Percentiles rank a stretch among this genome's conserved stretches.
Conservation (phyloP, 2,797 vertebrate genomes). For the Melanogrammus aeglefinus region DNA sequence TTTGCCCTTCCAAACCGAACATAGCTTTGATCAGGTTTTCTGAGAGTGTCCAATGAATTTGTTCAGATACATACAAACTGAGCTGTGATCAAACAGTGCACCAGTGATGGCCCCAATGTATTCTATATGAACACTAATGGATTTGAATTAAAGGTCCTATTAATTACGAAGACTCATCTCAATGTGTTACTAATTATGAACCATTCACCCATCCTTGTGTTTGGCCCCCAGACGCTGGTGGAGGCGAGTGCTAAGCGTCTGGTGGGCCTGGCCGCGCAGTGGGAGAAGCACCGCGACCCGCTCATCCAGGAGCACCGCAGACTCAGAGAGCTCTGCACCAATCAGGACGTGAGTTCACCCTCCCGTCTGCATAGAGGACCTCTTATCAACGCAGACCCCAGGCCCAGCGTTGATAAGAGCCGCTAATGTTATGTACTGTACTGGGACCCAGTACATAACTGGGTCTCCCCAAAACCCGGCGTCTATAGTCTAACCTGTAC, state of each 20-base stretch:
- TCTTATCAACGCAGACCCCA: background rate
- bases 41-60: too few species aligned
- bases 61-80: too few species aligned
- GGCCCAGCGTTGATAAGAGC: too few species aligned
- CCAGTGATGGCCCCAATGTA: background rate
- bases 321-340: constrained; percentile 81
- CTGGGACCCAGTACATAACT: too few species aligned
- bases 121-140: background rate
- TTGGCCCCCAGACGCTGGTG: constrained; percentile 72
- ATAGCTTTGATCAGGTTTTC: too few species aligned
- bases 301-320: constrained; percentile 82
- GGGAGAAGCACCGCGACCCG: constrained; percentile 88
- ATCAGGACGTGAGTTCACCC: constrained; percentile 73
- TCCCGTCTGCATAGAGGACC: background rate
- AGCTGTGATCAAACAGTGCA: background rate
- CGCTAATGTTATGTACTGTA: too few species aligned
- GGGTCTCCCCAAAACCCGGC: too few species aligned
- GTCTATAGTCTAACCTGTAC: too few species aligned
- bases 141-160: background rate
- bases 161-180: background rate
- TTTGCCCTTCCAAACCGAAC: too few species aligned
- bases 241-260: constrained; percentile 82
- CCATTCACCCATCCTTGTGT: background rate
- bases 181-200: background rate
- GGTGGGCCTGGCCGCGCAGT: constrained; percentile 82